Conservation (phyloP, 2,113 vertebrate species). For the Pygathrix nemaeus region DNA sequence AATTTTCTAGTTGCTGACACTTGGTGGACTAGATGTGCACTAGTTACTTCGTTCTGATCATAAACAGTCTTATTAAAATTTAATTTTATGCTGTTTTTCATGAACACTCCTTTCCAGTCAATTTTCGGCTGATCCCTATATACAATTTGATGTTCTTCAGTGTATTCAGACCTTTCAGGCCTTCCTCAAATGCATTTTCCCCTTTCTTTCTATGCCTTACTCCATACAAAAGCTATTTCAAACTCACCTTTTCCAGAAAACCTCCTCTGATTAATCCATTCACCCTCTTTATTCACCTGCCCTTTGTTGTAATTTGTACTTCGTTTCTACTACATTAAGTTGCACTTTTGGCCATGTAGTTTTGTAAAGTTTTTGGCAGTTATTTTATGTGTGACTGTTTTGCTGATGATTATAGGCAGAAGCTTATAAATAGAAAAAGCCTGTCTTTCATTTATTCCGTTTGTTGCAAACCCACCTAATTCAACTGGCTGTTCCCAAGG, state of each 20-base stretch:
- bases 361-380: not conserved
- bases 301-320: not conserved
- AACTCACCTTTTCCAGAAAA: not conserved
- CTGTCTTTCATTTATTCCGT: not conserved
- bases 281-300: not conserved
- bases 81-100: not conserved
- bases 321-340: not conserved
- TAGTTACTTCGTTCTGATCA: not conserved
- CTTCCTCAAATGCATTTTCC: not conserved
- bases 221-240: not conserved
- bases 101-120: not conserved
- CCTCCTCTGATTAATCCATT: not conserved
- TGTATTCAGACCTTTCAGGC: not conserved
- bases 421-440: not conserved
- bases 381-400: not conserved
- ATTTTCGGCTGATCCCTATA: not conserved
- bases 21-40: not conserved
- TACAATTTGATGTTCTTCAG: not conserved
- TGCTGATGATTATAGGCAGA: conserved; percentile 5
- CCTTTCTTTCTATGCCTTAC: not conserved
- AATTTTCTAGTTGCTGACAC: not conserved
- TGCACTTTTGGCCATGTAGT: not conserved
- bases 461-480: not conserved
- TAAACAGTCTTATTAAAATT: not conserved
- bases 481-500: not conserved